Conservation (phyloP, 2,888 invertebrate species). For the Uropetala carovei region DNA sequence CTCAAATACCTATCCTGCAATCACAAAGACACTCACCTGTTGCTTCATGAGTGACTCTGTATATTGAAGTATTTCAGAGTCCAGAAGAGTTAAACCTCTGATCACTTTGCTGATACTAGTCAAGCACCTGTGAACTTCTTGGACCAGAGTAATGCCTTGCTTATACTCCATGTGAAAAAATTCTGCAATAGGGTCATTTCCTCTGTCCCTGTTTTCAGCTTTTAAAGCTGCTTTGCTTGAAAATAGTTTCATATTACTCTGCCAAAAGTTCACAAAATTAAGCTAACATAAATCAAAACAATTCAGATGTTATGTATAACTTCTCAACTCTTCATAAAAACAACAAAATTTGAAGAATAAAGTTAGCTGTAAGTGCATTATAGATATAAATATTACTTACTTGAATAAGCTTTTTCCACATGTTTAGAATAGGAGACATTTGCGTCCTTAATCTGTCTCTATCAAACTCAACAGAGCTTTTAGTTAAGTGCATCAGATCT, state of each 20-base stretch:
- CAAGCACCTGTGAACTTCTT: constrained; percentile 80
- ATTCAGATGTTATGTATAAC: neutral
- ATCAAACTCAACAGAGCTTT: constrained; percentile 75
- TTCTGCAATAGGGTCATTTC: constrained; percentile 68
- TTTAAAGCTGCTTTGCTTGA: constrained; percentile 37
- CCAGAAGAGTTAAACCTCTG: constrained; percentile 78
- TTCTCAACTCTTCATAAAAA: too few relatives aligned
- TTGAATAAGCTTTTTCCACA: constrained; percentile 88
- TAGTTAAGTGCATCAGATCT: constrained; percentile 74
- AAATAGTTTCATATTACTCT: constrained; percentile 59
- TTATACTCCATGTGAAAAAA: constrained; percentile 82
- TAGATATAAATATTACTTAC: constrained; percentile 70
- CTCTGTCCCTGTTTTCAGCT: neutral
- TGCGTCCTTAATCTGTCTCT: constrained; percentile 78
- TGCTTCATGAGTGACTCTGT: constrained; percentile 76
- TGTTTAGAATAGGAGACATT: constrained; percentile 82
- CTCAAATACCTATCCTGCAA: neutral
- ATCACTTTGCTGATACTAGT: constrained; percentile 80
- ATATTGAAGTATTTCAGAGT: constrained; percentile 74
- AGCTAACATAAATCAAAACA: neutral
- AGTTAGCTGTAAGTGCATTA: too few relatives aligned
- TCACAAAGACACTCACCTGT: constrained; percentile 73
- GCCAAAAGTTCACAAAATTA: neutral
- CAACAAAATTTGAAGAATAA: too few relatives aligned
- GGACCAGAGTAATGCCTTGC: constrained; percentile 79